These are phyloP conservation scores for Cabera pusaria DNA, from an alignment of 2,888 invertebrate species.

Conservation along the genomic window DNA sequence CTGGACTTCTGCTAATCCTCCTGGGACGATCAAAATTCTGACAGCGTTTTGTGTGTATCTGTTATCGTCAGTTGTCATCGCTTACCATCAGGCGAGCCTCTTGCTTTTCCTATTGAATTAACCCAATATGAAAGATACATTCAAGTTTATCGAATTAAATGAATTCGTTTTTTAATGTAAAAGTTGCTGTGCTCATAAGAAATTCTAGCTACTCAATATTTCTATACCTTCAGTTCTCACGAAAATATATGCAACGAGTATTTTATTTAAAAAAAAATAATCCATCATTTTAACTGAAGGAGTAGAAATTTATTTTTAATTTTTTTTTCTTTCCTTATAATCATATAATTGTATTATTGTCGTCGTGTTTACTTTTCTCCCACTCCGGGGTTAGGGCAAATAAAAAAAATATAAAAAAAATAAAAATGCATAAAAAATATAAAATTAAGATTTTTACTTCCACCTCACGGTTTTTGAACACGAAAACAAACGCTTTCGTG, in stretches of 20 bases:
- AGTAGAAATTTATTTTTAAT: constrained; percentile 47
- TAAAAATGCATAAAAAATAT: constrained; percentile 36
- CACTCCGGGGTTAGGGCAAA: constrained; percentile 70
- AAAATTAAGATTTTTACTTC: constrained; percentile 25
- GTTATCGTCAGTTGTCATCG: no score
- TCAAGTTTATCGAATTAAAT: no score
- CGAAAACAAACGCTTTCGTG: constrained; percentile 4
- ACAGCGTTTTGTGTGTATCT: no score
- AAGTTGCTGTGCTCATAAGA: constrained; percentile 29
- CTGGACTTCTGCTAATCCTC: no score
- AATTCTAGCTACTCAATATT: constrained; percentile 43
- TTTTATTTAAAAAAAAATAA: no score
- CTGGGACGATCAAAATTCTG: no score
- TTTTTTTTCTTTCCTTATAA: constrained; percentile 46
- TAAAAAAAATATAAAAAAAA: constrained; percentile 46
- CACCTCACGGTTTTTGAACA: constrained; percentile 19
- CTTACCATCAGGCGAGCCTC: no score
- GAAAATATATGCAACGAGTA: constrained; percentile 30
- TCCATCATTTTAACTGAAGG: constrained; percentile 49
- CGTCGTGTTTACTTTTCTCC: constrained; percentile 72
- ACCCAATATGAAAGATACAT: no score
- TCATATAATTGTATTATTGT: constrained; percentile 60
- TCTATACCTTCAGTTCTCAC: constrained; percentile 65
- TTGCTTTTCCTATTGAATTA: no score
- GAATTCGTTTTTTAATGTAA: no score